phyloP scores from a whole-genome alignment of 2,888 invertebrate species.

The Trichogramma evanescens region DNA sequence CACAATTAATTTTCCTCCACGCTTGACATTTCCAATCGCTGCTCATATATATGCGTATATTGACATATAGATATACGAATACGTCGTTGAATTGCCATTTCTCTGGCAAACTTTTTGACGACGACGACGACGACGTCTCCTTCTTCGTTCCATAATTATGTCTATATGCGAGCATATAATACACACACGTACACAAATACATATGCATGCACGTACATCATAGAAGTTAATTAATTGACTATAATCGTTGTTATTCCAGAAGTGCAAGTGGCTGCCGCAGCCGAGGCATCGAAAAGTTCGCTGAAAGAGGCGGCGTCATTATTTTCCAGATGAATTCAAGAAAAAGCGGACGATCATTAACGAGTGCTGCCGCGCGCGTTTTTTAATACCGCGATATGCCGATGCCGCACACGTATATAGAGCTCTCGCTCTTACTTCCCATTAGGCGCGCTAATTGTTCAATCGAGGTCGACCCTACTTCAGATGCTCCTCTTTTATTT shows the following conservation, averaged over 20 bases:
- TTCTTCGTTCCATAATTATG: constrained; percentile 37
- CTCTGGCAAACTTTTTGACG: not conserved
- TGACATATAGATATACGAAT: constrained; percentile 16
- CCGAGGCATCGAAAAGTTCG: not conserved
- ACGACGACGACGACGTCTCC: constrained; percentile 1
- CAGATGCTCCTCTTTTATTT: not conserved
- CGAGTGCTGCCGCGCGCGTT: not conserved
- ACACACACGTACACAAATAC: too few relatives aligned
- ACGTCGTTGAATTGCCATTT: too few relatives aligned
- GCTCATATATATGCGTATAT: constrained; percentile 26
- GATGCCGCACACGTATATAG: not conserved
- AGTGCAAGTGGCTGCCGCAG: constrained; percentile 19
- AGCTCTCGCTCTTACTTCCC: constrained; percentile 8
- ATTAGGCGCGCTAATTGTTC: constrained; percentile 22
- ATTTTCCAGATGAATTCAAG: constrained; percentile 25
- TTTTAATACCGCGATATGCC: not conserved
- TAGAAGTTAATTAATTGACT: constrained; percentile 43
- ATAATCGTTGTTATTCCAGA: constrained; percentile 39
- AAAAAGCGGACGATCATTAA: constrained; percentile 19
- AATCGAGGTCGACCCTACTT: constrained; percentile 17
- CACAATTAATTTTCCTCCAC: constrained; percentile 46
- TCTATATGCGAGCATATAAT: constrained; percentile 25
- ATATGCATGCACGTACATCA: too few relatives aligned
- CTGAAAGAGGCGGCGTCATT: constrained; percentile 23
- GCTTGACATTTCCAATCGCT: constrained; percentile 36